Evolutionary conservation across 2,888 invertebrate genomes (phyloP).

Genomic region (Lasioglossum villosulum): DNA sequence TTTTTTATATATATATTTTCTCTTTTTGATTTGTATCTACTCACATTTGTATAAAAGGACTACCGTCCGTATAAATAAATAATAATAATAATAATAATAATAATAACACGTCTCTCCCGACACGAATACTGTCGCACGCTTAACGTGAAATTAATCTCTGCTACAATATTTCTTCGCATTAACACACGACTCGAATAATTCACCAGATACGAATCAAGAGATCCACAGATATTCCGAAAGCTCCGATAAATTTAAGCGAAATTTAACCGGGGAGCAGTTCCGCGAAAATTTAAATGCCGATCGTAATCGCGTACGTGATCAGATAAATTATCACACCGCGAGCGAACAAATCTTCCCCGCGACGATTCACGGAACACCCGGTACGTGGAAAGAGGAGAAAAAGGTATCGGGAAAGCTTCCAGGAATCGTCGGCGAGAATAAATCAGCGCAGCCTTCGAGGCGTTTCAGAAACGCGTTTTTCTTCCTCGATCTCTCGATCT

Average conservation of each 20-base stretch:
- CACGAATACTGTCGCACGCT: neutral
- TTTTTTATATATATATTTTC: too few species aligned
- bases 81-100: too few species aligned
- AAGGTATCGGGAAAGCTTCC: neutral
- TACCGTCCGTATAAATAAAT: too few species aligned
- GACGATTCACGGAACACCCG: neutral
- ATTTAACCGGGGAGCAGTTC: neutral
- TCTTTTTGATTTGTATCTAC: too few species aligned
- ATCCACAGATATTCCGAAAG: neutral
- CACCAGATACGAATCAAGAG: neutral
- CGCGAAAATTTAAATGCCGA: neutral
- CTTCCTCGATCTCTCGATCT: neutral
- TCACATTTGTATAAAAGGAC: too few species aligned
- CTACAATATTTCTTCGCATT: neutral
- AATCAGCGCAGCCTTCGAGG: constrained; percentile 23
- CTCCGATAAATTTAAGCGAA: neutral
- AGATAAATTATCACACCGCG: neutral
- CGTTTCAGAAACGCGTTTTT: constrained; percentile 20
- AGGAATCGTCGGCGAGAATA: neutral
- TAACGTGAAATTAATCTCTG: neutral
- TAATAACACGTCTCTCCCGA: neutral
- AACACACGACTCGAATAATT: neutral
- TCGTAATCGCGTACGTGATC: neutral
- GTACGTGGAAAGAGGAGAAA: neutral
- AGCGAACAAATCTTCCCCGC: neutral